Evolutionary conservation across 2,797 vertebrate genomes (phyloP), one percentile per base, ranked within the genome.

Genomic region (Tokudaia tokunoshimensis): DNA sequence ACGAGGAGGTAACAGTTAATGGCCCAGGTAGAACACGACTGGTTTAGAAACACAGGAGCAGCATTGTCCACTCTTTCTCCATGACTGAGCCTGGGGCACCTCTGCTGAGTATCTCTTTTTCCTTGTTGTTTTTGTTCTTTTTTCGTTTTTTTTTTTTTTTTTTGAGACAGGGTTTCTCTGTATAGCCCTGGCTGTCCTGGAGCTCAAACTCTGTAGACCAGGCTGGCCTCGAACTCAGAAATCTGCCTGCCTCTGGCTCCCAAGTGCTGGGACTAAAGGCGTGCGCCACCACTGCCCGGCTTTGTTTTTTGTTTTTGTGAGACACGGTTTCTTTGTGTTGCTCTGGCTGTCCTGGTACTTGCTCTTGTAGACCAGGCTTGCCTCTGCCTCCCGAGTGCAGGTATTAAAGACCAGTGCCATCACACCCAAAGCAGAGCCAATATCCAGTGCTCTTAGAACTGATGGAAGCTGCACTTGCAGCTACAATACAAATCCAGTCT

Each of bases 21-120:
- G 50, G 80, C 50, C 50, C 67, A 91, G 84, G 90, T 37, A 76
- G 8, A 72, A 44, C 15, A 75, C 22, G 83, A 55, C 29, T 57
- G 31, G 95, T 65, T 90, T 94, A 86, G 86, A 92, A 57, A 75
- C 2, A 63, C 34, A 63, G 61, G 11, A 70, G 86, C 92, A 82
- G 72, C 1, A 57, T 24, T n/a, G n/a, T 57, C 74, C 44, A 15
- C 17, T 61, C 41, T 90, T 87, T 87, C 59, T 50, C 26, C 76
- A 37, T 1, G 29, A 57, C 34, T 83, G 75, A 96, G 74, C 26
- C 10, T 84, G 82, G 59, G 61, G 31, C 29, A 31, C 29, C 1
- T 67, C 61, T 65, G 61, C 29, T 31, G 81, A 31, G 26, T 63
- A 83, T 26, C 6, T 83, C 9, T 50, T 29, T 52, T 52, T 52